Base-by-base conservation (phyloP, 2,888 invertebrate species). In the Punctoribates punctum region DNA sequence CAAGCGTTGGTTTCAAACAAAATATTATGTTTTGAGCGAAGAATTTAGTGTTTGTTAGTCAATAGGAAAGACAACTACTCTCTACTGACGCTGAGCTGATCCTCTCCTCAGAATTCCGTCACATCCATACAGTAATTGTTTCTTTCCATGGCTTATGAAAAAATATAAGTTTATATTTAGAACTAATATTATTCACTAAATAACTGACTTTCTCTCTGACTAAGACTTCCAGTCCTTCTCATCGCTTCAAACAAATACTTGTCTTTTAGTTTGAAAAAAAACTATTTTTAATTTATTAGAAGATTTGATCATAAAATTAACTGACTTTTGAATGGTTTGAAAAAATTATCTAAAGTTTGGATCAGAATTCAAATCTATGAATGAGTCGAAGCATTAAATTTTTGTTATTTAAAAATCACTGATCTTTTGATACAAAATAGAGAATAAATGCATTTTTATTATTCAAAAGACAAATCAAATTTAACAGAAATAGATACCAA, bases 121-220 rank as follows among this genome's bases (percentile, higher is more conserved):
- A 13, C 15, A 60, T 60, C 27, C 27, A 17, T 60, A 27, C 27
- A 60, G 60, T 60, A 60, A 60, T 60, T 60, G 60, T 60, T 60
- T 60, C 8, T 15, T 60, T 60, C 20, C 60, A 27, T 60, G 25
- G 27, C 13, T 27, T 60, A 20, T 20, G 17, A 20, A 60, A 60
- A 60, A 60, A 60, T 60, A 60, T 60, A 54, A 27, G 51, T 51
- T 27, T 60, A 60, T 60, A 60, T 60, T 60, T 60, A 60, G 60
- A 60, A 23, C 60, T 27, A 60, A 60, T 60, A 23, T 60, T 15
- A 27, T 27, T 54, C 54, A 8, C 6, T n/a, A n/a, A 54, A 20
- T 54, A 23, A 60, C 15, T 60, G 20, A 60, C 60, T 60, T 23
- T 25, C 60, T 27, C 15, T 60, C 27, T 20, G 57, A 20, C 23